These are phyloP conservation scores for Labeo calbasu DNA, from an alignment of 2,797 vertebrate species.

Conservation along the genomic window DNA sequence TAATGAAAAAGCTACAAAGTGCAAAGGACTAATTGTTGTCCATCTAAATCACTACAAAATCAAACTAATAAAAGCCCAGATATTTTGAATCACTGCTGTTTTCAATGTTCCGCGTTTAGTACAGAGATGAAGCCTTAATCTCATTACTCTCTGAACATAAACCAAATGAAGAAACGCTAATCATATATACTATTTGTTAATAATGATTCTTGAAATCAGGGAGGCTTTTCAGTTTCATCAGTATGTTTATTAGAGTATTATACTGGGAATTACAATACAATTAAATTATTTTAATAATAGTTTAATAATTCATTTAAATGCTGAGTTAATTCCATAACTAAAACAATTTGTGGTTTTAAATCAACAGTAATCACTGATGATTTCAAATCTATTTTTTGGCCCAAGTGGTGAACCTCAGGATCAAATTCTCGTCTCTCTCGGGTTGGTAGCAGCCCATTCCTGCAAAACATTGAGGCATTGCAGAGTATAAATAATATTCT, in stretches of 20 bases:
- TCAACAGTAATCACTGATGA: background rate
- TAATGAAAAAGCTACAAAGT: too few species aligned
- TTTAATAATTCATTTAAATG: background rate
- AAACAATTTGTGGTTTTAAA: background rate
- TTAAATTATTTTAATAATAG: background rate
- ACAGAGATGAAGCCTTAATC: constrained; percentile 17
- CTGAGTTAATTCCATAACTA: background rate
- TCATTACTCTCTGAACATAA: constrained; percentile 7
- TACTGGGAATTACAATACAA: background rate
- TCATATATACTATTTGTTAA: background rate
- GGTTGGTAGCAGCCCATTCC: constrained; percentile 71
- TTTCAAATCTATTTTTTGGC: background rate
- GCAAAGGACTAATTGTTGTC: too few species aligned
- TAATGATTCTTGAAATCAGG: background rate
- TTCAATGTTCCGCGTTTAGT: constrained; percentile 1
- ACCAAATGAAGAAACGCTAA: background rate
- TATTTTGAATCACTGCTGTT: background rate
- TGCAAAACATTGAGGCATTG: constrained; percentile 46
- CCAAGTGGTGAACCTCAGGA: constrained; percentile 70
- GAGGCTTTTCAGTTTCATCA: background rate
- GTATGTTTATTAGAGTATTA: background rate
- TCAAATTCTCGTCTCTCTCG: constrained; percentile 66
- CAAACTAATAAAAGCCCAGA: too few species aligned
- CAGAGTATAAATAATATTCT: background rate
- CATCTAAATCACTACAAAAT: background rate